Evolutionary conservation across 1,140 invertebrate genomes (phyloP), one percentile per base, ranked within the genome.

Genomic region (Zophobas atratus): DNA sequence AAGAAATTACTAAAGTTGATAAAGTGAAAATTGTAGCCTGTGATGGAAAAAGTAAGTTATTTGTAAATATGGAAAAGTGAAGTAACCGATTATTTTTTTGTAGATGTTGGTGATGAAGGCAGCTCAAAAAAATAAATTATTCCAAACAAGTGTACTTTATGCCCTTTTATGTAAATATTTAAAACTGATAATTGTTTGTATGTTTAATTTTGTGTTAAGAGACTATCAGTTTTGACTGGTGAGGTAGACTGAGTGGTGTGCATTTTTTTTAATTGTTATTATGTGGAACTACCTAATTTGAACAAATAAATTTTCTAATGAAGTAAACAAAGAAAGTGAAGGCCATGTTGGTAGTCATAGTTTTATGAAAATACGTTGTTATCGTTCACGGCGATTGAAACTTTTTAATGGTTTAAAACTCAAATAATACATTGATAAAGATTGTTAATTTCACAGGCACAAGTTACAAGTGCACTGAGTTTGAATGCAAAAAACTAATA

Each of bases 1-100:
- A 97, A 85, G 97, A 99, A 86, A 91, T 98, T 75, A 94, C 96
- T 6, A 95, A 95, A 87, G 96, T 99, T 36, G 96, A 98, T 84
- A 99, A 98, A 91, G 96, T 99, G 1, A 99, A 99, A 90, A 99
- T 99, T 87, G 98, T 99, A 63, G 98, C 98, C 0, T 99, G 98
- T 90, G 98, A 99, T 92, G 98, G 97, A 80, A 98, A 98, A 91
- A 96, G 96, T 95, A 88, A 91, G 88, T 89, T 79, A 8, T 33
- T 38, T 78, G 53, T 72, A 63, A 34, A 49, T 43, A 38, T 76
- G 0, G 35, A 67, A 51, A 70, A 55, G 49, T 73, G 36, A 33
- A 71, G 33, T 70, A 6, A 48, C 39, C 73, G 20, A 43, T 49
- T 0, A 36, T 72, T 55, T 79, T 70, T 39, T 80, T 82, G 43